A percentile compares a stretch with the other conserved stretches of the same genome.
Evolutionary conservation across 2,113 vertebrate genomes (phyloP).

Genomic region (Pardalotus punctatus): DNA sequence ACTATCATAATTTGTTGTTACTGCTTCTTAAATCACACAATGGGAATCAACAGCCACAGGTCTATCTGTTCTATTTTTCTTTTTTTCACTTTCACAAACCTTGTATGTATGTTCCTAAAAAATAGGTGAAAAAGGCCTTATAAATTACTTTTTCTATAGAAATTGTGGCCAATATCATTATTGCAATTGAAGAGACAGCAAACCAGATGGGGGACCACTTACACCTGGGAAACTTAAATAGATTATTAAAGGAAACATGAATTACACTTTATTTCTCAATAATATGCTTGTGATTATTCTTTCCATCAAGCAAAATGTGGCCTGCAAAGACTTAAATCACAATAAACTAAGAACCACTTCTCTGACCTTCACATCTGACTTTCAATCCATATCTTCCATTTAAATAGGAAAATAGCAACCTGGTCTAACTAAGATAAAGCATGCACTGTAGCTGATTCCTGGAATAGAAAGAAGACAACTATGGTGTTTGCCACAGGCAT

Average conservation of each 20-base stretch:
- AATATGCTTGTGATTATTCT: background rate
- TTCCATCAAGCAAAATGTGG: background rate
- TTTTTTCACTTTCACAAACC: background rate
- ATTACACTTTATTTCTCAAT: background rate
- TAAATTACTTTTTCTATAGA: background rate
- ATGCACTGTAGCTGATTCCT: slow-evolving; percentile 18
- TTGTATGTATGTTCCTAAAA: background rate
- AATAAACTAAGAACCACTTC: slow-evolving; percentile 9
- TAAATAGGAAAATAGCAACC: slow-evolving; percentile 67
- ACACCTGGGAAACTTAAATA: background rate
- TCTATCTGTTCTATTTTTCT: background rate
- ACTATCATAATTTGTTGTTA: background rate
- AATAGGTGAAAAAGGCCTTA: background rate
- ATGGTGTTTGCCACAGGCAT: slow-evolving; percentile 65
- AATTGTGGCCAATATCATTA: background rate
- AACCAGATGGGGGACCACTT: background rate
- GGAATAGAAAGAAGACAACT: slow-evolving; percentile 46
- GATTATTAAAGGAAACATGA: background rate
- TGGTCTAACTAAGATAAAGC: slow-evolving; percentile 62
- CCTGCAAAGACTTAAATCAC: background rate
- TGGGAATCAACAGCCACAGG: background rate
- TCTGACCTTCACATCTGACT: slow-evolving; percentile 71
- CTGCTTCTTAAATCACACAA: background rate
- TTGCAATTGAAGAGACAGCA: background rate
- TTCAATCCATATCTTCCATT: slow-evolving; percentile 69